phyloP scores from a whole-genome alignment of 2,797 vertebrate genomes.

The Coranthus polyacanthus region DNA sequence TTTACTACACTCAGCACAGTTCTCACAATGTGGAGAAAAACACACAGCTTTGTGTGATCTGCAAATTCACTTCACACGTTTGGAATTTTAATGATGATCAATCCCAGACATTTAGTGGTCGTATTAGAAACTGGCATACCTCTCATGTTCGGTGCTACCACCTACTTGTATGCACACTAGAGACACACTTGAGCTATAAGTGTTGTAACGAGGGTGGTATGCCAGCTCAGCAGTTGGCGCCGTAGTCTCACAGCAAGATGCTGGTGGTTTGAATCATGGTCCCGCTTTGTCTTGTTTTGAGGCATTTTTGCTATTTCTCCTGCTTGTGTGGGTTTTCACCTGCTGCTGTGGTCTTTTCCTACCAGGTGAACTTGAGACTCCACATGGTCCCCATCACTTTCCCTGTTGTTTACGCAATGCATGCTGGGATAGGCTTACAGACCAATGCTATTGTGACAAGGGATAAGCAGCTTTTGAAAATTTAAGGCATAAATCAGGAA shows the following conservation, averaged over 20 bases:
- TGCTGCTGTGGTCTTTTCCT: constrained; percentile 25
- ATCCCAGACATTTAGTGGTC: not conserved
- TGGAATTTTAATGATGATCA: constrained; percentile 15
- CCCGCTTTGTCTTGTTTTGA: constrained; percentile 24
- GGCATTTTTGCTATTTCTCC: constrained; percentile 38
- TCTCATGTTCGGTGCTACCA: not conserved
- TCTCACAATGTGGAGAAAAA: not conserved
- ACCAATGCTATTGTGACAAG: not conserved
- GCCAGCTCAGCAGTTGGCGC: constrained; percentile 36
- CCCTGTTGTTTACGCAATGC: constrained; percentile 1
- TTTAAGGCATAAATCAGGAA: not conserved
- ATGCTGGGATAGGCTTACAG: not conserved
- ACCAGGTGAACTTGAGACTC: constrained; percentile 33
- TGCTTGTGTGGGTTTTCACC: constrained; percentile 17
- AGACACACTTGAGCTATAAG: constrained; percentile 33
- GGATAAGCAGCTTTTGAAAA: constrained; percentile 2
- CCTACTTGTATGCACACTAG: constrained; percentile 7
- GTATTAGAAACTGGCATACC: constrained; percentile 10
- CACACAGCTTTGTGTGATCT: not conserved
- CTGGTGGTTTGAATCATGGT: constrained; percentile 44
- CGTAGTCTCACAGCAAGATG: constrained; percentile 30
- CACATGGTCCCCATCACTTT: constrained; percentile 19
- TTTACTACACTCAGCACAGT: constrained; percentile 13
- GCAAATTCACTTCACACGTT: not conserved
- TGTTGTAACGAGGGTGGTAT: constrained; percentile 21